Evolutionary conservation across 2,888 invertebrate genomes (phyloP).

Genomic region (Cordilura impudica): DNA sequence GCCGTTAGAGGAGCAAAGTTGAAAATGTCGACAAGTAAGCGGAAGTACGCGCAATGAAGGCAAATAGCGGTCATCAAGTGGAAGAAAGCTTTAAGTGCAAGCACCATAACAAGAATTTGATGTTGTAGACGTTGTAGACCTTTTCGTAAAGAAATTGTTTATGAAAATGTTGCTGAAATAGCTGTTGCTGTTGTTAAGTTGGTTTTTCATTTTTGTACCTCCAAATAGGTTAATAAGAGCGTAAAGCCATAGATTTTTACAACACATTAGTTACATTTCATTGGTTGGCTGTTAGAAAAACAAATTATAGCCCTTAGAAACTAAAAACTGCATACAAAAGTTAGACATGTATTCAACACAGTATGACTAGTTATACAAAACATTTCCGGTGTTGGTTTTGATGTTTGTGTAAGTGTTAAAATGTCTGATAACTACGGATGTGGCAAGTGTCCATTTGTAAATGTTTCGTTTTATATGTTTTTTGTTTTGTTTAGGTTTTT

Average conservation of each 20-base stretch:
- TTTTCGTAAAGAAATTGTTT: background rate
- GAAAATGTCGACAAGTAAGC: conserved; percentile 47
- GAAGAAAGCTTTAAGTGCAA: background rate
- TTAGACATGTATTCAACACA: conserved; percentile 10
- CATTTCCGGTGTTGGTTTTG: conserved; percentile 33
- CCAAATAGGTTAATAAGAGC: conserved; percentile 49
- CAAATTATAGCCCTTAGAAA: background rate
- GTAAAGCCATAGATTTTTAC: conserved; percentile 60
- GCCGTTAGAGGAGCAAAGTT: background rate
- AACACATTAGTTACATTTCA: conserved; percentile 62
- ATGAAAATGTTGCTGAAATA: background rate
- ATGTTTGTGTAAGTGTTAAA: conserved; percentile 12
- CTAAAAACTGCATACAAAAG: background rate
- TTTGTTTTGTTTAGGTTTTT: conserved; percentile 44
- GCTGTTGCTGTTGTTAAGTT: background rate
- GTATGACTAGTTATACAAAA: conserved; percentile 29
- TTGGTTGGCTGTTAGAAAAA: conserved; percentile 43
- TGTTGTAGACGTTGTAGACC: conserved; percentile 1
- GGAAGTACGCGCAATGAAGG: conserved; percentile 58
- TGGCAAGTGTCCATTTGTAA: conserved; percentile 68
- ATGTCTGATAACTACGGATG: conserved; percentile 58
- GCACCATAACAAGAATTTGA: background rate
- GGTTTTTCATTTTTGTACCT: background rate
- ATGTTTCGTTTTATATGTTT: conserved; percentile 58
- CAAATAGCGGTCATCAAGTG: conserved; percentile 46